phyloP scores from a whole-genome alignment of 2,888 invertebrate genomes.

The Dasypogon diadema region DNA sequence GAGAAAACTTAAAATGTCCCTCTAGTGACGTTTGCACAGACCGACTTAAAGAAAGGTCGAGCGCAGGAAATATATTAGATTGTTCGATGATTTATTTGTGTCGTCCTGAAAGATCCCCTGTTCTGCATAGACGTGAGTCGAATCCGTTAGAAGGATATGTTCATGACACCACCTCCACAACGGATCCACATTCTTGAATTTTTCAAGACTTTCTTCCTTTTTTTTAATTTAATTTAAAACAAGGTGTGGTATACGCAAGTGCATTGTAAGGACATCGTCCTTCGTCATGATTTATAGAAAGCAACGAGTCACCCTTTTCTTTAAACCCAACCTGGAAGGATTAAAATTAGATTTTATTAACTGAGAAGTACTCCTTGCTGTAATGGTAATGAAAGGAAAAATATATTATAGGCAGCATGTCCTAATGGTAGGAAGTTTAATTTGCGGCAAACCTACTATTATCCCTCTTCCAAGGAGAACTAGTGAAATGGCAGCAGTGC shows the following conservation, averaged over 20 bases:
- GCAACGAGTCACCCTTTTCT: slow-evolving; percentile 12
- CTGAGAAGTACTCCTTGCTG: slow-evolving; percentile 4
- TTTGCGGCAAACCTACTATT: slow-evolving; percentile 5
- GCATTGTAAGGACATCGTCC: slow-evolving; percentile 19
- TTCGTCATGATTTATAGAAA: slow-evolving; percentile 35
- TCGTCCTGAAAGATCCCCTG: slow-evolving; percentile 49
- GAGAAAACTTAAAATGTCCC: slow-evolving; percentile 48
- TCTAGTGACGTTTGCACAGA: slow-evolving; percentile 16
- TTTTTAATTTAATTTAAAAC: slow-evolving; percentile 16
- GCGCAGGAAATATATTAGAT: slow-evolving; percentile 54
- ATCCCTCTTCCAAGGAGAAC: slow-evolving; percentile 7
- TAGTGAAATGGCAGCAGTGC: background rate
- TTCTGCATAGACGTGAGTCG: slow-evolving; percentile 53
- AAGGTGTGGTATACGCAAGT: slow-evolving; percentile 35
- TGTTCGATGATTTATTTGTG: slow-evolving; percentile 56
- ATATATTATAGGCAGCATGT: background rate
- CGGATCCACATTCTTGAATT: slow-evolving; percentile 32
- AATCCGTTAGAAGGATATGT: slow-evolving; percentile 51
- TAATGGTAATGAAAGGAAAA: slow-evolving; percentile 3
- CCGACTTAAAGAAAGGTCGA: slow-evolving; percentile 37
- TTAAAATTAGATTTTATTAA: slow-evolving; percentile 36
- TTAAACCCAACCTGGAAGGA: slow-evolving; percentile 5
- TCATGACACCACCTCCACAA: slow-evolving; percentile 39
- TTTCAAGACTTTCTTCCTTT: slow-evolving; percentile 13
- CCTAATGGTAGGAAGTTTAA: slow-evolving; percentile 18